These are phyloP conservation scores for Pteromalus puparum DNA, from an alignment of 1,140 invertebrate genomes.

Conservation along the genomic window DNA sequence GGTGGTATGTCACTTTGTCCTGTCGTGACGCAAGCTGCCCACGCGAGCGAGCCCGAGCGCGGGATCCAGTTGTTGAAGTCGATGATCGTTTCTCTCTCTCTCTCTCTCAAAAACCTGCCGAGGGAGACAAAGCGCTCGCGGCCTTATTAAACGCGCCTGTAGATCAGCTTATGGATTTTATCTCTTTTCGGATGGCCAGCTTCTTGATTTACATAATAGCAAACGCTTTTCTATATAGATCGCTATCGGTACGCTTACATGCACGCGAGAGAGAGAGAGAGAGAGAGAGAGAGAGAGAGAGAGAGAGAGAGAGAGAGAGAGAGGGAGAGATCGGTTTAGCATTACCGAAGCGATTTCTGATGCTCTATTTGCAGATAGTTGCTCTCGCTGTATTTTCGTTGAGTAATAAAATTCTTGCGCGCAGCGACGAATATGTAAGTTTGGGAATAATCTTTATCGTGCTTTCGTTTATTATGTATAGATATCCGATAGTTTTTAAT, in stretches of 20 bases:
- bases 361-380: too few relatives aligned
- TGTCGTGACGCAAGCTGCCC: constrained; percentile 62
- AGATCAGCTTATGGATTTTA: background rate
- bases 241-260: background rate
- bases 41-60: constrained; percentile 54
- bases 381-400: too few relatives aligned
- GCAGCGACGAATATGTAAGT: too few relatives aligned
- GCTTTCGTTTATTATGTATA: too few relatives aligned
- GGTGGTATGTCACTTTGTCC: background rate
- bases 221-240: background rate
- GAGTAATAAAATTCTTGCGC: too few relatives aligned
- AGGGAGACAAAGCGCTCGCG: constrained; percentile 24
- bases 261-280: too few relatives aligned
- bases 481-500: too few relatives aligned
- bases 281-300: too few relatives aligned
- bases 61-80: constrained; percentile 4
- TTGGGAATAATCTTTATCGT: too few relatives aligned
- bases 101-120: background rate
- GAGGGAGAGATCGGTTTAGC: too few relatives aligned
- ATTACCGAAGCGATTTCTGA: too few relatives aligned
- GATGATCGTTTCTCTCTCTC: constrained; percentile 44
- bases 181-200: background rate
- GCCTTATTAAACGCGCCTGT: background rate
- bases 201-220: background rate
- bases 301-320: too few relatives aligned